Evolutionary conservation across 2,888 invertebrate genomes (phyloP), one percentile per base, ranked within the genome.

Genomic region (Protophormia terraenovae): DNA sequence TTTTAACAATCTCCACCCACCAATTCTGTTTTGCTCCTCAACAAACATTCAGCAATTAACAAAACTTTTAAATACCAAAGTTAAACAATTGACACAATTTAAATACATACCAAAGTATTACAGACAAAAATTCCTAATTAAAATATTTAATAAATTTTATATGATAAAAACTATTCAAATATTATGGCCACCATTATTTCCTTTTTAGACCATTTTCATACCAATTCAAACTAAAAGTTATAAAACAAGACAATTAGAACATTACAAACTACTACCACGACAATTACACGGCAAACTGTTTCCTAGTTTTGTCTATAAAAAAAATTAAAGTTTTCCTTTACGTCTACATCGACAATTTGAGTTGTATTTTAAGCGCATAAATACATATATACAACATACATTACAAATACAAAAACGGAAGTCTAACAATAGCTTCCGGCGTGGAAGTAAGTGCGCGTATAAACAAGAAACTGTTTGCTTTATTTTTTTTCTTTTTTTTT

Each of bases 381-480:
- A 29, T 12, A 53, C 14, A 38, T 12, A 71, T n/a, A 38, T n/a
- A 16, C 45, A n/a, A n/a, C n/a, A n/a, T n/a, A 38, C 16, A 27
- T 14, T 16, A 35, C n/a, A n/a, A 35, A 62, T 16, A 19, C 19
- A 77, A 58, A 66, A 76, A 60, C 55, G 69, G 83, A 84, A 79
- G 77, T 78, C 60, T 60, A 47, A 73, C 73, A 77, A 78, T 62
- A 64, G 64, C 60, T 78, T 78, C 78, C 73, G 78, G 72, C 75
- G 35, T 27, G 53, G 38, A 60, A 67, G 47, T 60, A 72, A 67
- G 45, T 35, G 24, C 41, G 32, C 76, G 22, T 41, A 47, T 16
- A 71, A 53, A 60, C 64, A 66, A 55, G 19, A 41, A n/a, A n/a
- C n/a, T n/a, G n/a, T n/a, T n/a, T n/a, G 29, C 38, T 41, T 77